Conservation (phyloP, 2,113 vertebrate genomes). For the Picathartes gymnocephalus region DNA sequence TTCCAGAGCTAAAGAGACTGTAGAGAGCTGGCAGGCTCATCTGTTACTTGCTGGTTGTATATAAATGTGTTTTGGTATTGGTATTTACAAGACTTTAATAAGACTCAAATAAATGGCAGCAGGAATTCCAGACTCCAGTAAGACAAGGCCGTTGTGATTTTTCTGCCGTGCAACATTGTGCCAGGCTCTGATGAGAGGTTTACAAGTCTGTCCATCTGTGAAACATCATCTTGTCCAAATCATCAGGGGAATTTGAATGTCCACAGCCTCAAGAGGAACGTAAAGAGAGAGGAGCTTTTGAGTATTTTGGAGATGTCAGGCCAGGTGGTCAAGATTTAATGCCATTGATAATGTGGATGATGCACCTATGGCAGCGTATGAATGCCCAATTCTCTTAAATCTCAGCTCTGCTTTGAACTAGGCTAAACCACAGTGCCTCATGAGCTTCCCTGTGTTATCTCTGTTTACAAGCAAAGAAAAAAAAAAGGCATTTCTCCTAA, state of each 20-base stretch:
- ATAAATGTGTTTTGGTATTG: background rate
- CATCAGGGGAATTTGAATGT: background rate
- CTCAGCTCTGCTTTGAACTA: background rate
- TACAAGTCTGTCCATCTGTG: background rate
- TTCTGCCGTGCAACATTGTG: background rate
- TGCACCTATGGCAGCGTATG: background rate
- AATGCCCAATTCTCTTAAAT: background rate
- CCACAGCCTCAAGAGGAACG: background rate
- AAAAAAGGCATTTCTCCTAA: background rate
- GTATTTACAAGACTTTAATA: background rate
- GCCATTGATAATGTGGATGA: background rate
- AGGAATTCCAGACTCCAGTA: background rate
- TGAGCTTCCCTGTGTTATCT: background rate
- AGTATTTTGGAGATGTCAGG: background rate
- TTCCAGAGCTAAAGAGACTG: background rate
- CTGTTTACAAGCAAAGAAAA: conserved; percentile 8
- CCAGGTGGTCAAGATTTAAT: background rate
- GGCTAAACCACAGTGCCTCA: background rate
- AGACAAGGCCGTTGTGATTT: background rate
- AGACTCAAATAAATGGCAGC: background rate
- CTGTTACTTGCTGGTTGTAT: background rate
- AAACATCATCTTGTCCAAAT: background rate
- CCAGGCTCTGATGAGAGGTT: background rate
- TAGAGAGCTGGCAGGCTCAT: background rate
- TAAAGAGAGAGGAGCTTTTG: background rate